A percentile compares a stretch with the other conserved stretches of the same genome.
These are phyloP conservation scores for Cettia cetti DNA, from an alignment of 2,113 vertebrate species.

Conservation along the genomic window DNA sequence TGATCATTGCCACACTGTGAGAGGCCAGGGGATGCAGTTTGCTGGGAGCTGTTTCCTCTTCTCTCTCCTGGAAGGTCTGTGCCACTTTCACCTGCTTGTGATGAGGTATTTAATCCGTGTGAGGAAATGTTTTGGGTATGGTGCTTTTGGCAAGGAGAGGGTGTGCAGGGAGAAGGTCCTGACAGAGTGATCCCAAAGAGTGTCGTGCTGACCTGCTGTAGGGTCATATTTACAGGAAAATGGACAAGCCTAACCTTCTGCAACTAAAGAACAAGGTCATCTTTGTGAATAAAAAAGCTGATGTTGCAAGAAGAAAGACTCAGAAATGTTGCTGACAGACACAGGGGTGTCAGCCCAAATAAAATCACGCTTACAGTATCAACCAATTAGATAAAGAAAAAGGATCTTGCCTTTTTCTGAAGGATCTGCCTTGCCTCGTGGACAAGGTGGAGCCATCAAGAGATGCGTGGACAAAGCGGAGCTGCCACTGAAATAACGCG, in stretches of 20 bases:
- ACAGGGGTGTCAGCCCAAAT: background rate
- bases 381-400: background rate
- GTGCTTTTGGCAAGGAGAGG: background rate
- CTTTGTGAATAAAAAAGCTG: background rate
- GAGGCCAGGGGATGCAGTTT: background rate
- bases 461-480: rapidly evolving
- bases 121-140: background rate
- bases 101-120: background rate
- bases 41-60: background rate
- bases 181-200: background rate
- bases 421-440: background rate
- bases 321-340: background rate
- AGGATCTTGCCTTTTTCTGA: too few relatives aligned
- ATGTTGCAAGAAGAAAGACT: background rate
- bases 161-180: background rate
- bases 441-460: background rate
- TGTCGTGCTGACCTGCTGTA: background rate
- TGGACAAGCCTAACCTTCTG: background rate
- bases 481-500: too few relatives aligned
- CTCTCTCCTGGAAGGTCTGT: background rate
- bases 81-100: background rate
- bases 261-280: background rate
- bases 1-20: rapidly evolving
- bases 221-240: background rate
- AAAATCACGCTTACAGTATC: too few relatives aligned